Evolutionary conservation across 1,140 invertebrate genomes (phyloP), one percentile per base, ranked within the genome.

Genomic region (Drosophila grimshawi): DNA sequence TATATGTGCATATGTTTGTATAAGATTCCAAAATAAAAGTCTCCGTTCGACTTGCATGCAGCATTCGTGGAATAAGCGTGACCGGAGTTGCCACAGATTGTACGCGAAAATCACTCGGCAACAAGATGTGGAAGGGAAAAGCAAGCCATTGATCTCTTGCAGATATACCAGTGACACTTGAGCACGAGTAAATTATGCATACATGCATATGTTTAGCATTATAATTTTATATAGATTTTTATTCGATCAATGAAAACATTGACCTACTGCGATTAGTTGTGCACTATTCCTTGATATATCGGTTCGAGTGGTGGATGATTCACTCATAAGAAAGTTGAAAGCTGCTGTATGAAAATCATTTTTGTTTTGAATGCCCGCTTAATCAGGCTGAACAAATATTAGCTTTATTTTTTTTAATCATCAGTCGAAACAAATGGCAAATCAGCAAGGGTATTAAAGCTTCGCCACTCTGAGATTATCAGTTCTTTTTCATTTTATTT

Each of bases 11-110:
- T 41, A 32, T 41, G 41, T 60, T 11, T 43, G 45, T 33, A 48
- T 46, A 48, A 11, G 56, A 68, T 52, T 68, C 37, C 46, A 52
- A 68, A 60, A 43, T 52, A 33, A 60, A 60, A 60, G 37, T 68
- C 51, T 32, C 7, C 30, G 62, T 30, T 60, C 41, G 45, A 67
- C 29, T 59, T 52, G 55, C 46, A 68, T 68, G 46, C 46, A 60
- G 27, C 19, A 19, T 19, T 19, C 19, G 19, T 60, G 48, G 48
- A 68, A 60, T 52, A 51, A 69, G 66, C 57, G 48, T 19, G 56
- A 45, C 57, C 48, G 19, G n/a, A 35, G 37, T 45, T 41, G 48
- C 30, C 11, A 29, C 56, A 52, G 48, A 41, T 61, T 56, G 48
- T 55, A 55, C 27, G 49, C 51, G 52, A 52, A 33, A 52, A 52